Base-by-base conservation (phyloP, 2,888 invertebrate species). In the Apamea anceps region DNA sequence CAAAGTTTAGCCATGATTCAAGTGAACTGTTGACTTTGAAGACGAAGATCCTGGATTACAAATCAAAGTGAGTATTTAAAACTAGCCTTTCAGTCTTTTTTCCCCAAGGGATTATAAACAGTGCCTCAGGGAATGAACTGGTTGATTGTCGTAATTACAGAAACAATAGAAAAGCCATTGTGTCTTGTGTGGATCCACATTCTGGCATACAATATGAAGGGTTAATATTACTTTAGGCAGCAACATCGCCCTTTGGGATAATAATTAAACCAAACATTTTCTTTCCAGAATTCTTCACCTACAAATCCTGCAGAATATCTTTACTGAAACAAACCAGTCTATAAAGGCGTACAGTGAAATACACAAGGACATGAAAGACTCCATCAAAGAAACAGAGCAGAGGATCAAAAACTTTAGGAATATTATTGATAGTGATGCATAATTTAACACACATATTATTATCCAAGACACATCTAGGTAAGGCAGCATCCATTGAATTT, bases 291-390 rank as follows among this genome's bases (percentile, higher is more conserved):
- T 97, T 60, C 91, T 97, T 0, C 95, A 97, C 72, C 90, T 96
- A 4, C 95, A 96, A 91, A 96, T 96, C 18, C 89, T 96, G 25
- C 95, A 95, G 65, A 96, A 94, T 79, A 96, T 97, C 28, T 97
- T 95, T 86, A 95, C 96, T 0, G 96, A 96, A 86, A 96, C 96
- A 0, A 96, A 96, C 84, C 95, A 96, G 81, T 97, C 97, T 1
- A 95, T 97, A 18, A 95, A 94, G 78, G 95, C 97, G 0, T 97
- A 97, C 86, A 92, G 91, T 70, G 96, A 97, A 87, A 91, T 97
- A 48, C 96, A 96, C 81, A 96, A 94, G 77, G 97, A 97, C 76
- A 90, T 97, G 3, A 95, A 95, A 66, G 95, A 96, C 0, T 93
- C 92, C 62, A 94, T 97, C 37, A 93, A 93, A 68, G 95, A 95